A percentile compares a stretch with the other conserved stretches of the same genome.
Evolutionary conservation across 2,888 invertebrate species (phyloP).

Genomic region (Rhagophthalmus giganteus): DNA sequence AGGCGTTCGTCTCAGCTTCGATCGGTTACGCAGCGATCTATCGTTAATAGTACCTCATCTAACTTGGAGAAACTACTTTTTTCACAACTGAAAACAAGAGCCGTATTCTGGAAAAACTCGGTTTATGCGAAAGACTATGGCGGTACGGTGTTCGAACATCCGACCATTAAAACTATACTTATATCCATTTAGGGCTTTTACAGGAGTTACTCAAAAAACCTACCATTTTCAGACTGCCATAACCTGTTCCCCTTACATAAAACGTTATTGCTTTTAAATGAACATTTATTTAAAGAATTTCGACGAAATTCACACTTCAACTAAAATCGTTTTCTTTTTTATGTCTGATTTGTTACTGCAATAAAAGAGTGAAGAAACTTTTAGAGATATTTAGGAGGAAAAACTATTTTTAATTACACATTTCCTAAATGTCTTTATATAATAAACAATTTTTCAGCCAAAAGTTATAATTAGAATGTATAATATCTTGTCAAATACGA

Average conservation of each 20-base stretch:
- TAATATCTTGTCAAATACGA: too few relatives aligned
- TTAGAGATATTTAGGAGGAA: neutral
- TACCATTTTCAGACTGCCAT: slow-evolving; percentile 26
- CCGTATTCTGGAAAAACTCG: slow-evolving; percentile 51
- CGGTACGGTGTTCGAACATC: slow-evolving; percentile 28
- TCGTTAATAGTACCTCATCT: slow-evolving; percentile 25
- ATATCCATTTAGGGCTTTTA: slow-evolving; percentile 29
- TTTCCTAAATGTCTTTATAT: too few relatives aligned
- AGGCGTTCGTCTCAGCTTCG: slow-evolving; percentile 17
- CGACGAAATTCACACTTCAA: slow-evolving; percentile 14
- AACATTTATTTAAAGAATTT: slow-evolving; percentile 11
- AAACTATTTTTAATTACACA: neutral
- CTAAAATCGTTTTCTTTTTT: neutral
- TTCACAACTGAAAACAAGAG: slow-evolving; percentile 48
- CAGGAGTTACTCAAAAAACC: slow-evolving; percentile 26
- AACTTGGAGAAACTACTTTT: slow-evolving; percentile 53
- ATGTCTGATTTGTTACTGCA: too few relatives aligned
- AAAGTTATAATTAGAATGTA: too few relatives aligned
- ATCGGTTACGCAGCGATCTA: slow-evolving; percentile 25
- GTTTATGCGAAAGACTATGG: slow-evolving; percentile 40
- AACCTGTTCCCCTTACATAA: slow-evolving; percentile 22
- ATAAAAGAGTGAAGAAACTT: too few relatives aligned
- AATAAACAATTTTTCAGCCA: too few relatives aligned
- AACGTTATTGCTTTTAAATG: slow-evolving; percentile 10
- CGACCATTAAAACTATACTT: slow-evolving; percentile 33